Percentiles rank a stretch among this genome's conserved stretches.
Evolutionary conservation across 2,797 vertebrate genomes (phyloP).

Genomic region (Acanthis flammea): DNA sequence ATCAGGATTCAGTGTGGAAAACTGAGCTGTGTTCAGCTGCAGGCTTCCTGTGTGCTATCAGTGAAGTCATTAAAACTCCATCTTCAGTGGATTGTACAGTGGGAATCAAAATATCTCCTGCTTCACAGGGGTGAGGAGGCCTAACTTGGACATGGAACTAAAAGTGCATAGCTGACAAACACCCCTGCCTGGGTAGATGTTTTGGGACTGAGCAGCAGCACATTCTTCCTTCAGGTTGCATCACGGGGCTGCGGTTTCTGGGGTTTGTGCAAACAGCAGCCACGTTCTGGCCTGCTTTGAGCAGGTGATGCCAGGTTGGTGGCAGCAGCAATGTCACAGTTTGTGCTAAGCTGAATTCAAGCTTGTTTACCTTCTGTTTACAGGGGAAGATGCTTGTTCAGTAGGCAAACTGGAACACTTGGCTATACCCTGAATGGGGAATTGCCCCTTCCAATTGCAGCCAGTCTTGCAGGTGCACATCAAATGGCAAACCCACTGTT

Average conservation of each 20-base stretch:
- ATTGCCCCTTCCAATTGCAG: neutral
- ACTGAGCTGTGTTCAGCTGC: neutral
- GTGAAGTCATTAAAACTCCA: neutral
- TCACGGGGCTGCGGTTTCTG: accelerated
- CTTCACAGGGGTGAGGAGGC: neutral
- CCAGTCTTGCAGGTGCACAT: accelerated
- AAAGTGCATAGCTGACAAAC: neutral
- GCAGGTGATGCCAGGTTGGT: accelerated
- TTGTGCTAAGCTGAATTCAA: neutral
- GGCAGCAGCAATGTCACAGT: neutral
- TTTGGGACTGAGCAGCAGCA: neutral
- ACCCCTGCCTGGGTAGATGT: neutral
- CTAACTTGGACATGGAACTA: neutral
- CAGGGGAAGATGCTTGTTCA: neutral
- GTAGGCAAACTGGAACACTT: accelerated
- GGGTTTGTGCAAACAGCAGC: neutral
- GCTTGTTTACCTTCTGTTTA: neutral
- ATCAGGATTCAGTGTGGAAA: neutral
- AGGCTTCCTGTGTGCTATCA: neutral
- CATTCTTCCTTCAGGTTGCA: neutral
- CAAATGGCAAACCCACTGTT: neutral
- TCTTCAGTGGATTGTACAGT: neutral
- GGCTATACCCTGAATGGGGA: neutral
- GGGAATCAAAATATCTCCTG: constrained; percentile 4
- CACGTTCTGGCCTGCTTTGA: neutral